Conservation (phyloP, 2,797 vertebrate species). For the Anguilla marmorata region DNA sequence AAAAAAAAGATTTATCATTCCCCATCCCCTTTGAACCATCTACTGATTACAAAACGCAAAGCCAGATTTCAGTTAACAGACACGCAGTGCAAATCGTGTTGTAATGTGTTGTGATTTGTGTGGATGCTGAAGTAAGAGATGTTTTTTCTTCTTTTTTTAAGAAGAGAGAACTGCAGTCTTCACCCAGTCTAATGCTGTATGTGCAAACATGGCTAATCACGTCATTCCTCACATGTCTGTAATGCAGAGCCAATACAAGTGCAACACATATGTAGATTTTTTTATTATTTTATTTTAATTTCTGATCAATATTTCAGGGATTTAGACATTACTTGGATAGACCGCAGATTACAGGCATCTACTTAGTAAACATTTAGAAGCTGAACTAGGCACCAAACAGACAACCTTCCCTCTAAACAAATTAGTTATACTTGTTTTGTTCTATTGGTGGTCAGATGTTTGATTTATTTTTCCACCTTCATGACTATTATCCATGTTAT, state of each 20-base stretch:
- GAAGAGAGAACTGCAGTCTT: slow-evolving; percentile 49
- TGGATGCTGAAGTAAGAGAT: slow-evolving; percentile 48
- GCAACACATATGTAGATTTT: slow-evolving; percentile 56
- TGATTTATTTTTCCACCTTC: not conserved
- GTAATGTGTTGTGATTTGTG: not conserved
- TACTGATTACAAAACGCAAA: not conserved
- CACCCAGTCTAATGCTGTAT: slow-evolving; percentile 59
- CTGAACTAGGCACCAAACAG: too few relatives aligned
- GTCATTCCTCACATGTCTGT: not conserved
- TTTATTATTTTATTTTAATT: not conserved
- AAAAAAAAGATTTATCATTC: not conserved
- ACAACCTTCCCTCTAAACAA: too few relatives aligned
- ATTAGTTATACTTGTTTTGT: too few relatives aligned
- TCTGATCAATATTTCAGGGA: slow-evolving; percentile 9
- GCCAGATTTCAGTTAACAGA: not conserved
- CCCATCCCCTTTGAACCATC: not conserved
- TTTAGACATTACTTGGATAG: not conserved
- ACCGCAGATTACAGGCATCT: not conserved
- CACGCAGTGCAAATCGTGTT: not conserved
- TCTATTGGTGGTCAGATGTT: too few relatives aligned
- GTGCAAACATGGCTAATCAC: slow-evolving; percentile 64
- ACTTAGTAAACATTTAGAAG: slow-evolving; percentile 39
- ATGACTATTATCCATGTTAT: slow-evolving; percentile 28
- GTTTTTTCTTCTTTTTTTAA: slow-evolving; percentile 52
- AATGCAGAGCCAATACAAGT: slow-evolving; percentile 61